These are phyloP conservation scores for Argyresthia albistria DNA, from an alignment of 2,888 invertebrate species.

Conservation along the genomic window DNA sequence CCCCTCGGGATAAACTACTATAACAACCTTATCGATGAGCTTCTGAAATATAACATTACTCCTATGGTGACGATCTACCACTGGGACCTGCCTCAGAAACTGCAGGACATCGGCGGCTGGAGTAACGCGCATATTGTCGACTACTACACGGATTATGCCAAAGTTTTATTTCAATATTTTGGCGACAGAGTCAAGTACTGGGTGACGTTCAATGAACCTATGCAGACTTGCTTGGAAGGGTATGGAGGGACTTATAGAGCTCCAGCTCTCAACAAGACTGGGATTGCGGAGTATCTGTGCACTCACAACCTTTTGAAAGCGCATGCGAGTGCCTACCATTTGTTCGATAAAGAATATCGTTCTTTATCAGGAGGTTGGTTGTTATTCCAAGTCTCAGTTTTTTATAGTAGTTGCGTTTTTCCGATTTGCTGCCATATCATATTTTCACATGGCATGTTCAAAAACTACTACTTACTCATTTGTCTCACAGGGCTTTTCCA, in stretches of 20 bases:
- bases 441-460: no score
- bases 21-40: slow-evolving; percentile 80
- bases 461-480: no score
- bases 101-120: slow-evolving; percentile 80
- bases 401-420: neutral
- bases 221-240: slow-evolving; percentile 65
- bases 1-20: slow-evolving; percentile 82
- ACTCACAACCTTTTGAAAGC: slow-evolving; percentile 81
- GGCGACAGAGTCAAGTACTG: slow-evolving; percentile 78
- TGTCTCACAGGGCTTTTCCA: no score
- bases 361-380: slow-evolving; percentile 62
- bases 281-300: slow-evolving; percentile 77
- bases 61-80: slow-evolving; percentile 82
- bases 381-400: neutral
- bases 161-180: slow-evolving; percentile 72
- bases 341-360: slow-evolving; percentile 74
- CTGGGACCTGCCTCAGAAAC: slow-evolving; percentile 78
- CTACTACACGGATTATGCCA: slow-evolving; percentile 76
- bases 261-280: slow-evolving; percentile 71
- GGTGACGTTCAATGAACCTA: slow-evolving; percentile 86
- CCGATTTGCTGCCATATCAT: no score
- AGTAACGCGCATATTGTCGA: slow-evolving; percentile 76
- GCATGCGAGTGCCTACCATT: slow-evolving; percentile 79
- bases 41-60: slow-evolving; percentile 76
- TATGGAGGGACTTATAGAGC: slow-evolving; percentile 75